These are phyloP conservation scores for Mythimna loreyi DNA, from an alignment of 2,888 invertebrate genomes.

Conservation along the genomic window DNA sequence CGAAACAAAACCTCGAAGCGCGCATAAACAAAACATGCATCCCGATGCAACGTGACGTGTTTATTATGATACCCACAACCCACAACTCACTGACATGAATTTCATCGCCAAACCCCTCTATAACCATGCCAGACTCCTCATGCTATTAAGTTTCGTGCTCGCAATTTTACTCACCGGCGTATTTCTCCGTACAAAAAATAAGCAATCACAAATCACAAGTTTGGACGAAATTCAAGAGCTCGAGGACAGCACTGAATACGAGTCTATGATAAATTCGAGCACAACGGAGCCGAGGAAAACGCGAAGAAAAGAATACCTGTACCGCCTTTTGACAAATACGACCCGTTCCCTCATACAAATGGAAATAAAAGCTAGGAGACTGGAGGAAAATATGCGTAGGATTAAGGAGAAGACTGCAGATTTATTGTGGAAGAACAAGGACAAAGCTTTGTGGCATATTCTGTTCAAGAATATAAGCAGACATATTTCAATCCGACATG, in stretches of 20 bases:
- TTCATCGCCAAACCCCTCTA: conserved; percentile 82
- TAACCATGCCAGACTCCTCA: conserved; percentile 83
- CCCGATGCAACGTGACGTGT: conserved; percentile 71
- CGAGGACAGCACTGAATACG: conserved; percentile 77
- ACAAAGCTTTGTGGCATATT: conserved; percentile 90
- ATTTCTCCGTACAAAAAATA: conserved; percentile 77
- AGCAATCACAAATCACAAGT: conserved; percentile 71
- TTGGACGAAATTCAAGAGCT: conserved; percentile 73
- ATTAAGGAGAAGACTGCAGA: conserved; percentile 90
- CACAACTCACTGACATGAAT: conserved; percentile 82
- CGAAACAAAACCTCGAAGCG: conserved; percentile 65
- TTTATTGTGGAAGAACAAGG: conserved; percentile 90
- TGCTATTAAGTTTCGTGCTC: conserved; percentile 82
- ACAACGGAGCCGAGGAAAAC: conserved; percentile 80
- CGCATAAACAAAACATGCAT: conserved; percentile 76
- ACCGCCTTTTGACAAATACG: conserved; percentile 90
- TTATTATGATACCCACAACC: conserved; percentile 67
- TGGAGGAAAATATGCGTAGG: conserved; percentile 91
- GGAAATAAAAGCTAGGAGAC: conserved; percentile 90
- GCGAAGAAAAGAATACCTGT: conserved; percentile 89
- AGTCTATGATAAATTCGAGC: conserved; percentile 83
- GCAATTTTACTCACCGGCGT: conserved; percentile 80
- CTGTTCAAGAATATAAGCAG: conserved; percentile 90
- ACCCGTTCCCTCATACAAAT: conserved; percentile 91
- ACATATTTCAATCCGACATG: conserved; percentile 88